A percentile compares a stretch with the other conserved stretches of the same genome.
Evolutionary conservation across 1,140 invertebrate genomes (phyloP).

Genomic region (Mycetomoellerius zeteki): DNA sequence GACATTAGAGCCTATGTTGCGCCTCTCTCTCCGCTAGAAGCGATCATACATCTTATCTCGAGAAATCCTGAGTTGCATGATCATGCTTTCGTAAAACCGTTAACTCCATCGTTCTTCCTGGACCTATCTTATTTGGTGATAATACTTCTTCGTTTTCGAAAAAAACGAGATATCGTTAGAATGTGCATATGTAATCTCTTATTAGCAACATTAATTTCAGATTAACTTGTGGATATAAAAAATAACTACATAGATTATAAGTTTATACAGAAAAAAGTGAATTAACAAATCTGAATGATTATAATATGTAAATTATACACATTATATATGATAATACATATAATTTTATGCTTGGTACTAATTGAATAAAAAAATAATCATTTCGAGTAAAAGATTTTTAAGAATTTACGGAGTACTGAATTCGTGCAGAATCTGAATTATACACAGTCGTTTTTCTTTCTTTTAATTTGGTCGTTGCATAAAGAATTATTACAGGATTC

Average conservation of each 20-base stretch:
- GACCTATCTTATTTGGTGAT: slow-evolving; percentile 19
- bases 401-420: background rate
- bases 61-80: slow-evolving; percentile 26
- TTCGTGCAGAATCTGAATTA: background rate
- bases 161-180: background rate
- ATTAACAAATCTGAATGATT: background rate
- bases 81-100: slow-evolving; percentile 53
- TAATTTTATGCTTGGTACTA: background rate
- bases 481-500: slow-evolving; percentile 24
- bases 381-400: background rate
- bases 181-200: background rate
- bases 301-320: too few species aligned
- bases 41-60: slow-evolving; percentile 40
- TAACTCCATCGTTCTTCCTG: slow-evolving; percentile 9
- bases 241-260: background rate
- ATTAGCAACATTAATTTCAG: background rate
- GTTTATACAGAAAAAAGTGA: background rate
- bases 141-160: background rate
- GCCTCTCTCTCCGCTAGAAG: slow-evolving; percentile 30
- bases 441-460: background rate
- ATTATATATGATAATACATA: too few species aligned
- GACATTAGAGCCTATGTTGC: slow-evolving; percentile 16
- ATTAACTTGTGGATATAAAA: background rate
- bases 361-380: background rate
- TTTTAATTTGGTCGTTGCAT: background rate